These are phyloP conservation scores for Apodemus speciosus DNA, from an alignment of 2,113 vertebrate genomes.

Conservation along the genomic window DNA sequence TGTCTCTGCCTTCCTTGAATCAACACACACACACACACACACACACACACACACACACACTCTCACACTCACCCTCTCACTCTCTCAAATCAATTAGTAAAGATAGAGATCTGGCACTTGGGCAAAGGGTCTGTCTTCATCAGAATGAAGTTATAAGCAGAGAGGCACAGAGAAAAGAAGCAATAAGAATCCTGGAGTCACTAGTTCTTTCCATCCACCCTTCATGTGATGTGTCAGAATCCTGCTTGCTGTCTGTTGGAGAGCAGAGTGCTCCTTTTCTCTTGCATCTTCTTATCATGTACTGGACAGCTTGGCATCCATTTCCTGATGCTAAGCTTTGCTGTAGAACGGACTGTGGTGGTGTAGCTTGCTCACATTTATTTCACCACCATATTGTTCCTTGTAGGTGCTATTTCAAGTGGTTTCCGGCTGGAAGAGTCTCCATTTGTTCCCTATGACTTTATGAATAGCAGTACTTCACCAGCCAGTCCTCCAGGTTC, in stretches of 20 bases:
- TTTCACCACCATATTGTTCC: accelerated
- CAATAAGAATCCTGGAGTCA: background rate
- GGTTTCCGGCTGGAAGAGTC: slow-evolving; percentile 98
- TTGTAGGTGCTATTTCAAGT: slow-evolving; percentile 96
- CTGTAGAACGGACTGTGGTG: background rate
- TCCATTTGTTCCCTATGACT: slow-evolving; percentile 95
- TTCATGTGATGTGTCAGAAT: background rate
- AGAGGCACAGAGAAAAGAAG: background rate
- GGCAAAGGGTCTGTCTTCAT: background rate
- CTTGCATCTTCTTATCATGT: background rate
- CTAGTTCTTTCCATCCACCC: background rate
- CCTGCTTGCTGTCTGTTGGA: background rate
- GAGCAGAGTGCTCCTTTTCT: background rate
- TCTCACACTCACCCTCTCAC: too few relatives aligned
- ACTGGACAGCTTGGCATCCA: background rate
- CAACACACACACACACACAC: background rate
- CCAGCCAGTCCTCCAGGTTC: slow-evolving; percentile 98
- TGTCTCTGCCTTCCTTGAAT: background rate
- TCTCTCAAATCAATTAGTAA: too few relatives aligned
- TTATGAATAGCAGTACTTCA: slow-evolving; percentile 94
- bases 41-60: too few relatives aligned
- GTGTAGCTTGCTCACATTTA: background rate
- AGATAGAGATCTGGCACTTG: background rate
- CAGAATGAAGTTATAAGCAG: background rate
- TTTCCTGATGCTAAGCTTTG: background rate